These are phyloP conservation scores for Propithecus perrieri DNA, from an alignment of 2,797 vertebrate genomes.

Conservation along the genomic window DNA sequence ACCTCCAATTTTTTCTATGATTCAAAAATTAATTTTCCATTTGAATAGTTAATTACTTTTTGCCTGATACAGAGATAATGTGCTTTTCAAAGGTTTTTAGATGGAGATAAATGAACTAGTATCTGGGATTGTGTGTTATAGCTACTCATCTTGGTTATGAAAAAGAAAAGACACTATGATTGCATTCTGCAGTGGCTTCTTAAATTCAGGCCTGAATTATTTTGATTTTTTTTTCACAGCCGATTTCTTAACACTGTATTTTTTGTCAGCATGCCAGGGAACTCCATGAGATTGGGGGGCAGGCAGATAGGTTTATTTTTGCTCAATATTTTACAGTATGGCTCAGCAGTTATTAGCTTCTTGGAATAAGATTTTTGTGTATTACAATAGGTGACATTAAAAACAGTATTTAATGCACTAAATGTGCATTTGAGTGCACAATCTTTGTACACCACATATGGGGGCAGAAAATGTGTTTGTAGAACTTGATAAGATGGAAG, in stretches of 20 bases:
- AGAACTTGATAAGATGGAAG: not conserved
- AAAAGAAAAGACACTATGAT: not conserved
- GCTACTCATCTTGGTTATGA: not conserved
- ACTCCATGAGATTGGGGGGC: not conserved
- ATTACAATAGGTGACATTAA: not conserved
- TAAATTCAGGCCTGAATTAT: conserved; percentile 20
- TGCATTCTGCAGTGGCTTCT: not conserved
- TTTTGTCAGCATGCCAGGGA: not conserved
- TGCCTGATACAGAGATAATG: not conserved
- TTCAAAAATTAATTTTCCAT: conserved; percentile 14
- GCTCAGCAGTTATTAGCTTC: not conserved
- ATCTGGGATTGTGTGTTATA: not conserved
- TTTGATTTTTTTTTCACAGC: not conserved
- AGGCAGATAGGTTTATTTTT: not conserved
- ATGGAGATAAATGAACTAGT: not conserved
- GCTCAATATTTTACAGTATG: not conserved
- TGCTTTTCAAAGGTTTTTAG: not conserved
- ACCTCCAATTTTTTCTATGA: not conserved
- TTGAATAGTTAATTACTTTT: not conserved
- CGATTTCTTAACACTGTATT: not conserved
- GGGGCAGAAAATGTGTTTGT: not conserved
- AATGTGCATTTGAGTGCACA: not conserved
- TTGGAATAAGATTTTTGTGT: not conserved
- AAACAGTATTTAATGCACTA: not conserved
- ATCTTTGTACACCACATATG: not conserved